phyloP scores from a whole-genome alignment of 2,797 vertebrate species.

The Siniperca scherzeri region DNA sequence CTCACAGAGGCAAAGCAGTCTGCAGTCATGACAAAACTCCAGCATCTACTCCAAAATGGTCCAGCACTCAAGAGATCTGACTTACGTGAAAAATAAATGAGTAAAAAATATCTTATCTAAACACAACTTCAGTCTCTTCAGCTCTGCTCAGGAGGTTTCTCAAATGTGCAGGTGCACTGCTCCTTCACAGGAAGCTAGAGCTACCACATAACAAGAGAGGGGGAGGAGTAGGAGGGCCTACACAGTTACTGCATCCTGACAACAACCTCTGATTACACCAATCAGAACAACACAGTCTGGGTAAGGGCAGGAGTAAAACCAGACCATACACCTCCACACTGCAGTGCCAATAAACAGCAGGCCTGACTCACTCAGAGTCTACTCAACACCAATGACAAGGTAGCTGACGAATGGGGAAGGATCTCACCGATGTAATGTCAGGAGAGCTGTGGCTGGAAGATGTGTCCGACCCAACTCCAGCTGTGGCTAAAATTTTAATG shows the following conservation, averaged over 20 bases:
- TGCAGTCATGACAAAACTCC: conserved; percentile 22
- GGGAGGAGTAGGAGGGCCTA: conserved; percentile 50
- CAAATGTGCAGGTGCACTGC: conserved; percentile 73
- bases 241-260: conserved; percentile 74
- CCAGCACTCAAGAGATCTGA: neutral
- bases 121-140: conserved; percentile 28
- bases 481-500: conserved; percentile 73
- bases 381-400: conserved; percentile 49
- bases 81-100: neutral
- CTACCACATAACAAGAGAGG: conserved; percentile 69
- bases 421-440: conserved; percentile 21
- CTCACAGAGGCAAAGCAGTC: conserved; percentile 10
- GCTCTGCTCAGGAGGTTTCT: conserved; percentile 46
- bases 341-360: conserved; percentile 65
- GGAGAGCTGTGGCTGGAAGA: conserved; percentile 48
- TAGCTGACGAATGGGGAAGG: conserved; percentile 37
- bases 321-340: conserved; percentile 76
- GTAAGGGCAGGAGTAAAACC: conserved; percentile 66
- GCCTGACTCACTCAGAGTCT: conserved; percentile 69
- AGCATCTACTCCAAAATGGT: conserved; percentile 13
- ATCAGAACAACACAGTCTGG: conserved; percentile 71
- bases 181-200: conserved; percentile 80
- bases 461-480: conserved; percentile 58
- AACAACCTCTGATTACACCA: conserved; percentile 78
- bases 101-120: neutral